A percentile compares a stretch with the other conserved stretches of the same genome.
Evolutionary conservation across 2,797 vertebrate species (phyloP).

Genomic region (Pangasius djambal): DNA sequence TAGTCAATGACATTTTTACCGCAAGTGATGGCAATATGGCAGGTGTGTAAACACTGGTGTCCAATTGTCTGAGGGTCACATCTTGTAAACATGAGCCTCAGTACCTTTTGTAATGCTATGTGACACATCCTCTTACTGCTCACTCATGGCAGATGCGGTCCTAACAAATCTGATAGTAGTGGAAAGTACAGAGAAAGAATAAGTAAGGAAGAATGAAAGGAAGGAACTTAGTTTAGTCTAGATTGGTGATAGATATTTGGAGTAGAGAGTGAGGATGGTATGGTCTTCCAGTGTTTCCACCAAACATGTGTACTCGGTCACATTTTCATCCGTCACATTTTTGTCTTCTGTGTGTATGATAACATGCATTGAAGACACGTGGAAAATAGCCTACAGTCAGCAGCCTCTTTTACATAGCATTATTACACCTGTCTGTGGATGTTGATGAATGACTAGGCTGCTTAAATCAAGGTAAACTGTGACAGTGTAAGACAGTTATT

Average conservation of each 20-base stretch:
- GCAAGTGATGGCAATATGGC: slow-evolving; percentile 8
- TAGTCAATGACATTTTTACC: background rate
- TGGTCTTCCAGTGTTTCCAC: background rate
- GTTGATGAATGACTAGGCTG: background rate
- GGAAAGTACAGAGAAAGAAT: background rate
- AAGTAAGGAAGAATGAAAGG: background rate
- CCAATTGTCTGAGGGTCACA: background rate
- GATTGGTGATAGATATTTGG: background rate
- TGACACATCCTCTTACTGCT: background rate
- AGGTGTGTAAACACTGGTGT: slow-evolving; percentile 29
- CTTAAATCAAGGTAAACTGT: background rate
- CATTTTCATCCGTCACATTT: background rate
- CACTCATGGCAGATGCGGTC: background rate
- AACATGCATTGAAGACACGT: background rate
- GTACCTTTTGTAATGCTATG: background rate
- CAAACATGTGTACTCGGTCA: background rate
- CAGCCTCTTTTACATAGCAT: background rate
- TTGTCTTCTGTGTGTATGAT: background rate
- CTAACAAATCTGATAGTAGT: background rate
- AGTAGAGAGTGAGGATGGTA: background rate
- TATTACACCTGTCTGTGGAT: background rate
- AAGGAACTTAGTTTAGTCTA: background rate
- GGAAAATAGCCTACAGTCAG: background rate
- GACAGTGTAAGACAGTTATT: background rate
- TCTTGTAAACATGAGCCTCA: slow-evolving; percentile 16